These are phyloP conservation scores for Pimpla rufipes DNA, from an alignment of 2,888 invertebrate genomes.

Conservation along the genomic window DNA sequence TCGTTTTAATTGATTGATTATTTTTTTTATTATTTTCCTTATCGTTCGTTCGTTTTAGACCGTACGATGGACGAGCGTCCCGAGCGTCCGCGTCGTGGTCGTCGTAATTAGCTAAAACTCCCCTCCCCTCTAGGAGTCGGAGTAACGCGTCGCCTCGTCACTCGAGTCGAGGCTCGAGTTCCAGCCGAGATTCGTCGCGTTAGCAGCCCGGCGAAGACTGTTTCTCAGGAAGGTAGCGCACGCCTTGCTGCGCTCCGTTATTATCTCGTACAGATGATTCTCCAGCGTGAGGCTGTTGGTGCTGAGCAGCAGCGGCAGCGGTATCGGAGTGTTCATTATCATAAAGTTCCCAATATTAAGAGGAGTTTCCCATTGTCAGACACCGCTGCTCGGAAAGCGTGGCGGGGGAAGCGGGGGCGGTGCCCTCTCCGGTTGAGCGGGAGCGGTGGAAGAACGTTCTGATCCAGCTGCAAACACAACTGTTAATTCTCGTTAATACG, in stretches of 20 bases:
- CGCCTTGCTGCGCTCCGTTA: slow-evolving; percentile 88
- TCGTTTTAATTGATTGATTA: slow-evolving; percentile 19
- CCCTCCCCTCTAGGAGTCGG: slow-evolving; percentile 40
- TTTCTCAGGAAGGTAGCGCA: slow-evolving; percentile 90
- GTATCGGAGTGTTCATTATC: slow-evolving; percentile 81
- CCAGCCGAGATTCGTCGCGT: slow-evolving; percentile 68
- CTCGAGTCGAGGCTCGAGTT: slow-evolving; percentile 63
- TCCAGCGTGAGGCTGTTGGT: slow-evolving; percentile 79
- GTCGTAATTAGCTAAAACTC: slow-evolving; percentile 30
- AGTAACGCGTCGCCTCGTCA: slow-evolving; percentile 46
- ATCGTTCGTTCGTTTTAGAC: slow-evolving; percentile 48
- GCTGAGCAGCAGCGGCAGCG: slow-evolving; percentile 83
- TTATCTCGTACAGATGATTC: slow-evolving; percentile 84
- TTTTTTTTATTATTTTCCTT: slow-evolving; percentile 15
- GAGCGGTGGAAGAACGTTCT: slow-evolving; percentile 94
- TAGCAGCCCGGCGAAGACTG: slow-evolving; percentile 86
- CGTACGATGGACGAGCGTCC: slow-evolving; percentile 39
- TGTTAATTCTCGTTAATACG: slow-evolving; percentile 74
- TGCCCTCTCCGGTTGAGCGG: slow-evolving; percentile 91
- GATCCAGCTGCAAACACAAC: slow-evolving; percentile 91
- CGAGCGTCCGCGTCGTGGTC: slow-evolving; percentile 15
- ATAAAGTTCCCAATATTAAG: slow-evolving; percentile 87
- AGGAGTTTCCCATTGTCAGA: slow-evolving; percentile 92
- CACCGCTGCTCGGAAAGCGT: slow-evolving; percentile 92
- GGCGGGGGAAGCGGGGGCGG: slow-evolving; percentile 94